Percentiles rank a stretch among this genome's conserved stretches.
Evolutionary conservation across 1,140 invertebrate genomes (phyloP).

Genomic region (Pseudomyrmex flavicornis): DNA sequence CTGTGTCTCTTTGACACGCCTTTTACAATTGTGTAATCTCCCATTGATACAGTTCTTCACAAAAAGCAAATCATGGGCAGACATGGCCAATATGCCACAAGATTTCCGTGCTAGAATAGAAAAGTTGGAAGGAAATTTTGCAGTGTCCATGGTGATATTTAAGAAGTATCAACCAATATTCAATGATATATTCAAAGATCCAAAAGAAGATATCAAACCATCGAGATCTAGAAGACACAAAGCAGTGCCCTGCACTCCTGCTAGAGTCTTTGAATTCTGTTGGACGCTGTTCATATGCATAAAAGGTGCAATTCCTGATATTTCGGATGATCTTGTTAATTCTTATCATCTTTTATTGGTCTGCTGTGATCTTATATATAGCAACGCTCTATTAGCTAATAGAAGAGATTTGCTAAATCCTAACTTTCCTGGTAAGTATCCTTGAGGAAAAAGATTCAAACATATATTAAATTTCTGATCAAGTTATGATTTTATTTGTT

Average conservation of each 20-base stretch:
- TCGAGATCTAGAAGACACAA: slow-evolving; percentile 88
- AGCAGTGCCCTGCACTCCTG: slow-evolving; percentile 91
- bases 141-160: slow-evolving; percentile 97
- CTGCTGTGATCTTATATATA: slow-evolving; percentile 96
- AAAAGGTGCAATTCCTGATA: slow-evolving; percentile 93
- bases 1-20: slow-evolving; percentile 95
- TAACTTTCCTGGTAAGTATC: slow-evolving; percentile 90
- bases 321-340: slow-evolving; percentile 96
- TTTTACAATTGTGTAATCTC: slow-evolving; percentile 95
- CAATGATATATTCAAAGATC: slow-evolving; percentile 91
- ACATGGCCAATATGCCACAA: slow-evolving; percentile 95
- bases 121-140: slow-evolving; percentile 95
- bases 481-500: slow-evolving; percentile 1
- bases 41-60: slow-evolving; percentile 97
- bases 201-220: slow-evolving; percentile 87
- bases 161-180: slow-evolving; percentile 97
- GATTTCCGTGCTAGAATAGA: slow-evolving; percentile 95
- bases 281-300: slow-evolving; percentile 97
- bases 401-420: slow-evolving; percentile 94
- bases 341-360: slow-evolving; percentile 96
- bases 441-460: too few species aligned
- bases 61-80: slow-evolving; percentile 98
- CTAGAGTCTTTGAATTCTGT: slow-evolving; percentile 95
- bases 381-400: slow-evolving; percentile 92
- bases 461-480: too few species aligned